A percentile compares a stretch with the other conserved stretches of the same genome.
phyloP scores from a whole-genome alignment of 2,888 invertebrate species.

The Pharmacophagus antenor region DNA sequence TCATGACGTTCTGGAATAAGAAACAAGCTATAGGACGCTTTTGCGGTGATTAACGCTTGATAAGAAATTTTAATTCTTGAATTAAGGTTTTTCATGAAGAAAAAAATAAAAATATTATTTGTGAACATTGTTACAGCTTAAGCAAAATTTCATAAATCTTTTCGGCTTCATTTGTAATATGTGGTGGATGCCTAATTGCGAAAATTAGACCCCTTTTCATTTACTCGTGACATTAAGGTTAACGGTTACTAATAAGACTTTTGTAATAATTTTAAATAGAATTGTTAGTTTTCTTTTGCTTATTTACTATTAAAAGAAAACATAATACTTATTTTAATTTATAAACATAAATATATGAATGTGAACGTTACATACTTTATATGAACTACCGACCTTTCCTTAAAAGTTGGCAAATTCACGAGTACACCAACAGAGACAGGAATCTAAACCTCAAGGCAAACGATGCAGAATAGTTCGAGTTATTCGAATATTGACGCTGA shows the following conservation, averaged over 20 bases:
- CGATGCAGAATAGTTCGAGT: conserved; percentile 29
- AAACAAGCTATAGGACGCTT: too few species aligned
- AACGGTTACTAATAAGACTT: conserved; percentile 1
- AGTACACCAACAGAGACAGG: conserved; percentile 9
- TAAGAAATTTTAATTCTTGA: too few species aligned
- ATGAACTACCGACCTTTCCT: not conserved
- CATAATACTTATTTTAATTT: not conserved
- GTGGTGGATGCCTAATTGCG: not conserved
- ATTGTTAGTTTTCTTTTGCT: not conserved
- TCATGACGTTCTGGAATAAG: not conserved
- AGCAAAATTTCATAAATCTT: not conserved
- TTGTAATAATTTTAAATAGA: not conserved
- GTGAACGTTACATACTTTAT: not conserved
- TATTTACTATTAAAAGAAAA: not conserved
- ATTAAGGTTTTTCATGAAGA: too few species aligned
- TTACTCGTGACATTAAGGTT: not conserved
- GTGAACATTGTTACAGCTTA: not conserved
- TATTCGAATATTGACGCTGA: conserved; percentile 28
- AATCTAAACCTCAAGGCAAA: conserved; percentile 29
- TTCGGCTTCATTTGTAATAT: not conserved
- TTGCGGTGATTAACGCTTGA: too few species aligned
- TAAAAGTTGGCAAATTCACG: conserved; percentile 21
- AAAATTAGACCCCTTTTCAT: not conserved
- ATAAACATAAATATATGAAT: not conserved
- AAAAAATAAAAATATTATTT: too few species aligned